phyloP scores from a whole-genome alignment of 2,113 vertebrate genomes.

The Heterocephalus glaber region DNA sequence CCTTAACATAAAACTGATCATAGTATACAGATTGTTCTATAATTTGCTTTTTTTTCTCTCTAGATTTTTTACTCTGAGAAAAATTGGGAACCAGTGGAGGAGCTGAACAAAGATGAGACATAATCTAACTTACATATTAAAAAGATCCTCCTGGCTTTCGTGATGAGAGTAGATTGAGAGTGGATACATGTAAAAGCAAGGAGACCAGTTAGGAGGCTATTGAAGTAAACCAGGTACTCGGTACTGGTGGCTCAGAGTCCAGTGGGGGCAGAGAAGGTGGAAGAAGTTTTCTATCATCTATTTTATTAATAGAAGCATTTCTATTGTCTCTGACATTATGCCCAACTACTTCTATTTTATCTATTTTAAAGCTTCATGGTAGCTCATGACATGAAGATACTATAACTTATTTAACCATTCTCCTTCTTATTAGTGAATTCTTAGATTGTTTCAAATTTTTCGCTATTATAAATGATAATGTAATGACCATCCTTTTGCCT shows the following conservation, averaged over 20 bases:
- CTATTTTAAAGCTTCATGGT: not conserved
- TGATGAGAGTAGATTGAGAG: not conserved
- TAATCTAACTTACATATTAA: not conserved
- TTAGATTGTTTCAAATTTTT: slow-evolving; percentile 24
- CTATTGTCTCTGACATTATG: not conserved
- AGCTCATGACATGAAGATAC: not conserved
- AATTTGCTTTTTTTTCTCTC: not conserved
- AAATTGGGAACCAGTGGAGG: not conserved
- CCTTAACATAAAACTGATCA: not conserved
- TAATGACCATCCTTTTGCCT: slow-evolving; percentile 21
- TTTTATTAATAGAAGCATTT: not conserved
- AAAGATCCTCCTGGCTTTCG: not conserved
- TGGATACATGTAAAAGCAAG: not conserved
- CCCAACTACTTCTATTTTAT: not conserved
- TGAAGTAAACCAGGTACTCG: not conserved
- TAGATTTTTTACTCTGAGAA: not conserved
- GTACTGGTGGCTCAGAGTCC: not conserved
- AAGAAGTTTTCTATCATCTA: not conserved
- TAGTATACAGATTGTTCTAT: not conserved
- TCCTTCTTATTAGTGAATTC: not conserved
- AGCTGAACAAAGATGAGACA: not conserved
- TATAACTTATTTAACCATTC: slow-evolving; percentile 39
- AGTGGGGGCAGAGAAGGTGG: not conserved
- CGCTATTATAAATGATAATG: not conserved
- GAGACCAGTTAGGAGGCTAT: not conserved